Percentiles rank a stretch among this genome's conserved stretches.
Conservation (phyloP, 2,113 vertebrate genomes). For the Fulica atra region DNA sequence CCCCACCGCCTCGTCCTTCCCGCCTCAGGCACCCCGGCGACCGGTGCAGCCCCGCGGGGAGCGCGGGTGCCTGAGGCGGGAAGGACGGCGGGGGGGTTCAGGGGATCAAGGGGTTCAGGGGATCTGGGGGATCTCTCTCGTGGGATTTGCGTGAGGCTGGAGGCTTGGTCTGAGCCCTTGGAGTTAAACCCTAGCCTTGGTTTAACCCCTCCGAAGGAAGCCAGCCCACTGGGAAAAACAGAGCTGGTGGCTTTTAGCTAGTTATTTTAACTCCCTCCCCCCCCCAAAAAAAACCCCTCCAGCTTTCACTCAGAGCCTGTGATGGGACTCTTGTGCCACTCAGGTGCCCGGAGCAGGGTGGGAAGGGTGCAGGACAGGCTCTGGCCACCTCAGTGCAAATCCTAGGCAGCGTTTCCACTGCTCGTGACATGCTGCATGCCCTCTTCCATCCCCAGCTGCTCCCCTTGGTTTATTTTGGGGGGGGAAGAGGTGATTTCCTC, state of each 20-base stretch:
- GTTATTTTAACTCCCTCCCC: not conserved
- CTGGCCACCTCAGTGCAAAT: not conserved
- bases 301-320: not conserved
- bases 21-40: not conserved
- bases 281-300: not conserved
- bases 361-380: not conserved
- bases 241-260: not conserved
- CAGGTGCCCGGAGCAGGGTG: not conserved
- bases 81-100: rapidly evolving
- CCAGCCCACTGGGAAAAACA: rapidly evolving
- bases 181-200: not conserved
- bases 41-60: rapidly evolving
- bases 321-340: not conserved
- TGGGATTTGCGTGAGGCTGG: not conserved
- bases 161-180: not conserved
- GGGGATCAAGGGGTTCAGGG: rapidly evolving
- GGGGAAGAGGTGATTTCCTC: not conserved
- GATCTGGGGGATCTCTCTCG: rapidly evolving
- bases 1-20: not conserved
- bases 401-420: rapidly evolving
- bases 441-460: rapidly evolving
- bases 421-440: rapidly evolving
- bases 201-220: not conserved
- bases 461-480: rapidly evolving
- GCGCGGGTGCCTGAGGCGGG: not conserved